Evolutionary conservation across 2,113 vertebrate species (phyloP).

Genomic region (Lagopus muta): DNA sequence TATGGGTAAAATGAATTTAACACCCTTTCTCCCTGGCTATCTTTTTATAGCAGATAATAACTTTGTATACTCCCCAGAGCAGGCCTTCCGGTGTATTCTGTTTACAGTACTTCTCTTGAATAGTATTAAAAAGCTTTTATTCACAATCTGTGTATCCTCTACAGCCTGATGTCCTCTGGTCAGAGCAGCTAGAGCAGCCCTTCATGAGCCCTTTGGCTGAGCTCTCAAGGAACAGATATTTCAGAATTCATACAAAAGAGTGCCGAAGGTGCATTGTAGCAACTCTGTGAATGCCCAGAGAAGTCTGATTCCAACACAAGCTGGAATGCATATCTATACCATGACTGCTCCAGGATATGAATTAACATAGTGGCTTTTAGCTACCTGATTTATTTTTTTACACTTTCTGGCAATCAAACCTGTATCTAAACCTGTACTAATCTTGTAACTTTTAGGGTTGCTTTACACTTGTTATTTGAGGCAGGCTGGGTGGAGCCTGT

Average conservation of each 20-base stretch:
- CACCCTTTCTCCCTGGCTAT: background rate
- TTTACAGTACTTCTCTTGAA: background rate
- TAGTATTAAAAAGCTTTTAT: slow-evolving; percentile 1
- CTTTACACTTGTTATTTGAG: background rate
- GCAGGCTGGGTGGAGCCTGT: background rate
- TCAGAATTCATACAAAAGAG: background rate
- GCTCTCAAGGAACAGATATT: background rate
- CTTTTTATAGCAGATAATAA: background rate
- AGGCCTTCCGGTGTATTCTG: background rate
- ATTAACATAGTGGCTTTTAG: background rate
- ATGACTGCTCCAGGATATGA: background rate
- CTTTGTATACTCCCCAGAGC: background rate
- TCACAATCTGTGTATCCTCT: background rate
- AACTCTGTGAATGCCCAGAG: background rate
- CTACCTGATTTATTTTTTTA: background rate
- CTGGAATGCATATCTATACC: background rate
- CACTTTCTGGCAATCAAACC: background rate
- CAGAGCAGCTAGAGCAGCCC: background rate
- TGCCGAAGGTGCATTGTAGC: background rate
- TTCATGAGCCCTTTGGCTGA: background rate
- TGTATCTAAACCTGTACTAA: background rate
- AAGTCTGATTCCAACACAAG: background rate
- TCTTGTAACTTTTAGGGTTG: background rate
- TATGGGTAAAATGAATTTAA: background rate
- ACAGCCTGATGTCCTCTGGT: background rate